phyloP scores from a whole-genome alignment of 2,888 invertebrate species.

The Oxycera nigricornis region DNA sequence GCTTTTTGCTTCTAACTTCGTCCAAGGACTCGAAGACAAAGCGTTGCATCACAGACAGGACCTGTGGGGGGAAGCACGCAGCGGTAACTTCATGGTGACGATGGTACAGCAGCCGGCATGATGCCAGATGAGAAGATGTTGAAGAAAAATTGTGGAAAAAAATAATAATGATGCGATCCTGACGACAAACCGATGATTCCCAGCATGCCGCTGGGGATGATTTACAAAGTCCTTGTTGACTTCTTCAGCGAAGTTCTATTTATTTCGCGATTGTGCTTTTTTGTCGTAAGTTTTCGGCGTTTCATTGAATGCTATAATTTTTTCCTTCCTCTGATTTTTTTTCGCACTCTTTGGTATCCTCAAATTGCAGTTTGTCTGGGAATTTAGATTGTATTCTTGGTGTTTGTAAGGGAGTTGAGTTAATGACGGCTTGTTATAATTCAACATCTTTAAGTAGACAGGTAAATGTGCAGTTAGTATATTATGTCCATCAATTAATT shows the following conservation, averaged over 20 bases:
- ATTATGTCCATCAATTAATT: too few relatives aligned
- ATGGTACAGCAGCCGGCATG: background rate
- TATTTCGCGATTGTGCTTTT: background rate
- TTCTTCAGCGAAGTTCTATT: background rate
- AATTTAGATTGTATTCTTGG: background rate
- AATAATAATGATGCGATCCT: slow-evolving; percentile 47
- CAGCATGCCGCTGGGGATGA: slow-evolving; percentile 8
- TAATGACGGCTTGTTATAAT: background rate
- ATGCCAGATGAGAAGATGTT: slow-evolving; percentile 46
- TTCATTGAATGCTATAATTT: background rate
- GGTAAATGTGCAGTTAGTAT: too few relatives aligned
- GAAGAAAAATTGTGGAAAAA: slow-evolving; percentile 46
- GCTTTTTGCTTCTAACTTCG: background rate
- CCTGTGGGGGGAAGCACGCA: too few relatives aligned
- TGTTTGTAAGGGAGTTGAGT: background rate
- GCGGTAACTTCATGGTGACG: background rate
- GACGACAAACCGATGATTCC: slow-evolving; percentile 43
- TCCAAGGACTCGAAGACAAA: too few relatives aligned
- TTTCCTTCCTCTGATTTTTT: slow-evolving; percentile 17
- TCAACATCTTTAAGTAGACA: too few relatives aligned
- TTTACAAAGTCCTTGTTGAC: background rate
- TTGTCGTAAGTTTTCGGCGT: background rate
- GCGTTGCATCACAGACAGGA: too few relatives aligned
- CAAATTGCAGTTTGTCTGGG: background rate
- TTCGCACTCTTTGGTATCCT: too few relatives aligned